These are phyloP conservation scores for Pogonomyrmex barbatus DNA, from an alignment of 1,140 invertebrate genomes.

Conservation along the genomic window DNA sequence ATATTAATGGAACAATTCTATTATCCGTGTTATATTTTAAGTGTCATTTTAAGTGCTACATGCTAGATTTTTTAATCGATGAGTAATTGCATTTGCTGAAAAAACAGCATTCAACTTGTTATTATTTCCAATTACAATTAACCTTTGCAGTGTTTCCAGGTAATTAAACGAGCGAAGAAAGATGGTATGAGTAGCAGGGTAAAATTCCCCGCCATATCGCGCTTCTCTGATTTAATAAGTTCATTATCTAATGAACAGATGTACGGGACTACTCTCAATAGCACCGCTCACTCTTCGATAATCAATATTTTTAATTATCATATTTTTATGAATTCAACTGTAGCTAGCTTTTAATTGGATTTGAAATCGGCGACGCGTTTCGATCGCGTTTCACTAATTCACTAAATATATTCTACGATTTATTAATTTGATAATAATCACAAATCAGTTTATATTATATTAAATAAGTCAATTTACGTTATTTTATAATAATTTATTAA, in stretches of 20 bases:
- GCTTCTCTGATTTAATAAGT: slow-evolving; percentile 84
- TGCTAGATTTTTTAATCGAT: slow-evolving; percentile 28
- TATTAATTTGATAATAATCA: slow-evolving; percentile 58
- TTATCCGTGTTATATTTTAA: slow-evolving; percentile 22
- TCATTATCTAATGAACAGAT: slow-evolving; percentile 85
- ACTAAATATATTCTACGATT: slow-evolving; percentile 30
- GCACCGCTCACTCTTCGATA: slow-evolving; percentile 75
- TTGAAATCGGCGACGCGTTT: slow-evolving; percentile 63
- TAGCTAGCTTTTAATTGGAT: slow-evolving; percentile 80
- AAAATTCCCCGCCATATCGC: slow-evolving; percentile 69
- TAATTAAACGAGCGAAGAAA: slow-evolving; percentile 75
- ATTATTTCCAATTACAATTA: slow-evolving; percentile 81
- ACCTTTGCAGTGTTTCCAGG: slow-evolving; percentile 74
- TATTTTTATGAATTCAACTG: slow-evolving; percentile 80
- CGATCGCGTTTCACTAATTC: slow-evolving; percentile 57
- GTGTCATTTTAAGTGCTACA: slow-evolving; percentile 25
- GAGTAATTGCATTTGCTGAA: slow-evolving; percentile 67
- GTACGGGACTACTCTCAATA: slow-evolving; percentile 71
- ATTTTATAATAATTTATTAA: slow-evolving; percentile 19
- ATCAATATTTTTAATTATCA: slow-evolving; percentile 85
- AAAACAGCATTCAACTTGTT: slow-evolving; percentile 71
- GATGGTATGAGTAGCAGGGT: slow-evolving; percentile 63
- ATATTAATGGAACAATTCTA: background rate
- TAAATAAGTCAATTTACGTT: background rate
- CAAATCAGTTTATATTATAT: slow-evolving; percentile 17